Evolutionary conservation across 2,888 invertebrate species (phyloP).

Genomic region (Watsonalla binaria): DNA sequence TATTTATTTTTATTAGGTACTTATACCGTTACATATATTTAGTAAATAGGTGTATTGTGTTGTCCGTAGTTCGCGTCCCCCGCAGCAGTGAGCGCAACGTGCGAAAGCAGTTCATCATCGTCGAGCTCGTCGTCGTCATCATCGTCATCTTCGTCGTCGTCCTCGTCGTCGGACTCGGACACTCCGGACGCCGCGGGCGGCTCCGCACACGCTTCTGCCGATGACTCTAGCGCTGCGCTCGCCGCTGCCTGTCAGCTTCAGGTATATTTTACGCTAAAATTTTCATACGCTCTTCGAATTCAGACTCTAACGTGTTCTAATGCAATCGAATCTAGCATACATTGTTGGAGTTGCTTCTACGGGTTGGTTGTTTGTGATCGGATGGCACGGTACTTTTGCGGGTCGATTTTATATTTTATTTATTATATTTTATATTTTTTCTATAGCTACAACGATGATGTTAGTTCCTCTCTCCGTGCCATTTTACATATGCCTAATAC

Average conservation of each 20-base stretch:
- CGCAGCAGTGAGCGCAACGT: constrained; percentile 54
- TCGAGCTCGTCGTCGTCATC: constrained; percentile 67
- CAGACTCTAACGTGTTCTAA: too few relatives aligned
- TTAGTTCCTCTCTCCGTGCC: too few relatives aligned
- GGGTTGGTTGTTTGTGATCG: too few relatives aligned
- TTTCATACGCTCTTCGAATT: too few relatives aligned
- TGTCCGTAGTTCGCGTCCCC: constrained; percentile 59
- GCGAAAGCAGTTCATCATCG: constrained; percentile 66
- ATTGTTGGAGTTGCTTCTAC: too few relatives aligned
- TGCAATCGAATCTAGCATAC: too few relatives aligned
- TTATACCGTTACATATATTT: constrained; percentile 4
- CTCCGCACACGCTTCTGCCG: constrained; percentile 56
- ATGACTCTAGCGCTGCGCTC: constrained; percentile 77
- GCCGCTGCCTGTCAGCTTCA: constrained; percentile 78
- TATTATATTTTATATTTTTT: too few relatives aligned
- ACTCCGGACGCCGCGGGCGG: constrained; percentile 65
- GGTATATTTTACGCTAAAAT: constrained; percentile 27
- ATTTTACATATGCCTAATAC: too few relatives aligned
- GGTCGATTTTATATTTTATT: too few relatives aligned
- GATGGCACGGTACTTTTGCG: too few relatives aligned
- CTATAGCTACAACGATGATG: too few relatives aligned
- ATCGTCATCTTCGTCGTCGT: constrained; percentile 68
- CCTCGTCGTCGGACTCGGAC: constrained; percentile 69
- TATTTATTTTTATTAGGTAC: too few relatives aligned
- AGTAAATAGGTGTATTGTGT: constrained; percentile 6